These are phyloP conservation scores for Myotis myotis DNA, from an alignment of 2,797 vertebrate genomes.

Conservation along the genomic window DNA sequence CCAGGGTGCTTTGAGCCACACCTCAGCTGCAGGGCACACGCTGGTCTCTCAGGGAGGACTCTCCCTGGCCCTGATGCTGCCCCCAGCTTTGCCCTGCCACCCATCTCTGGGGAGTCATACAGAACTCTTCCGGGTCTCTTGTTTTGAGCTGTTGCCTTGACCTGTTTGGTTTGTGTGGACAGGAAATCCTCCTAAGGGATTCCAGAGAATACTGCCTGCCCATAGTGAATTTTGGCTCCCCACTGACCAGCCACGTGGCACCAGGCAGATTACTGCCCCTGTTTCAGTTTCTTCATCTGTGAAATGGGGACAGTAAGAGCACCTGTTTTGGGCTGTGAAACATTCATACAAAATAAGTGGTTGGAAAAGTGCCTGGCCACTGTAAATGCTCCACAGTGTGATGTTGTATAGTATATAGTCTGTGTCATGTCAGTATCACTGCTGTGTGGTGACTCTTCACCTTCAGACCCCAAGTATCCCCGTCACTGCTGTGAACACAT, in stretches of 20 bases:
- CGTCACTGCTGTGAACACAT: no score
- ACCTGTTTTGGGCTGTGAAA: neutral
- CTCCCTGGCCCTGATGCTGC: neutral
- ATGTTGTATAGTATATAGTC: neutral
- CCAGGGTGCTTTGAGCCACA: neutral
- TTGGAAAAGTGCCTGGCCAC: neutral
- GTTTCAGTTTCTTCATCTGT: neutral
- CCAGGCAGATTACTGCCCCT: neutral
- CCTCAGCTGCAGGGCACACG: neutral
- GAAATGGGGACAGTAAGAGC: neutral
- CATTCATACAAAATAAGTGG: neutral
- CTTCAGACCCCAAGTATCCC: neutral
- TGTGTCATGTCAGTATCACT: neutral
- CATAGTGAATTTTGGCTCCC: neutral
- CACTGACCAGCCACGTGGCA: rapidly evolving
- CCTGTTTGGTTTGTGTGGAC: neutral
- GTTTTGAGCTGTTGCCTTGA: neutral
- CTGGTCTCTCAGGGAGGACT: neutral
- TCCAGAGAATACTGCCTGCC: neutral
- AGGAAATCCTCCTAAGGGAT: neutral
- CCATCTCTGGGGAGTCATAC: neutral
- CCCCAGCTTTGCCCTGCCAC: neutral
- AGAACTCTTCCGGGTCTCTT: neutral
- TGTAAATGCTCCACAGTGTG: no score
- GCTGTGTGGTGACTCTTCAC: neutral